Conservation (phyloP, 2,888 invertebrate genomes). For the Lasioglossum vierecki region DNA sequence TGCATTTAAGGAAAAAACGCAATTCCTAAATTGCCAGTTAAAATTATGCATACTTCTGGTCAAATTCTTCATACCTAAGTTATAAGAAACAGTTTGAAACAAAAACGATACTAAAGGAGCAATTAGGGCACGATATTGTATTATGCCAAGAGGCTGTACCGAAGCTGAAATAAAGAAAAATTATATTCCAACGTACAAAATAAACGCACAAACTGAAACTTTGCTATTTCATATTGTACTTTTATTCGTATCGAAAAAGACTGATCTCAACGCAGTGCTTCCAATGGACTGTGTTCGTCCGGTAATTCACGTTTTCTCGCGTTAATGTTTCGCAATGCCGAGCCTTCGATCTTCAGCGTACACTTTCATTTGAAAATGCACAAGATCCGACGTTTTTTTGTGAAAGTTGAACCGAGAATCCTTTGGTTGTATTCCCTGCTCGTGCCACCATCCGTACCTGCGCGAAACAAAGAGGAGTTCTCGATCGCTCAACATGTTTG, state of each 20-base stretch:
- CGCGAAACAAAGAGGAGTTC: slow-evolving; percentile 33
- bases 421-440: slow-evolving; percentile 71
- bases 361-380: slow-evolving; percentile 74
- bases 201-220: neutral
- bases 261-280: neutral
- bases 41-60: no score
- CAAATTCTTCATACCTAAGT: no score
- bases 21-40: no score
- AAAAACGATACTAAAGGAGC: no score
- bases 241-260: neutral
- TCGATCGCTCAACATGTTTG: neutral
- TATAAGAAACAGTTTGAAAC: no score
- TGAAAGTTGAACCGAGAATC: slow-evolving; percentile 74
- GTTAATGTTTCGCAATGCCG: slow-evolving; percentile 56
- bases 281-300: neutral
- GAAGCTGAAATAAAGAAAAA: no score
- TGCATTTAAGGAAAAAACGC: no score
- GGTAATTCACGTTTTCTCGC: neutral
- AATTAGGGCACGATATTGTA: no score
- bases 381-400: slow-evolving; percentile 77
- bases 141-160: no score
- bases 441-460: slow-evolving; percentile 81
- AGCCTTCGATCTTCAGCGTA: slow-evolving; percentile 75
- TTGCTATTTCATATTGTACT: neutral
- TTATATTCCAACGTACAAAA: neutral